A percentile compares a stretch with the other conserved stretches of the same genome.
Evolutionary conservation across 2,797 vertebrate genomes (phyloP).

Genomic region (Anisognathus igniventris): DNA sequence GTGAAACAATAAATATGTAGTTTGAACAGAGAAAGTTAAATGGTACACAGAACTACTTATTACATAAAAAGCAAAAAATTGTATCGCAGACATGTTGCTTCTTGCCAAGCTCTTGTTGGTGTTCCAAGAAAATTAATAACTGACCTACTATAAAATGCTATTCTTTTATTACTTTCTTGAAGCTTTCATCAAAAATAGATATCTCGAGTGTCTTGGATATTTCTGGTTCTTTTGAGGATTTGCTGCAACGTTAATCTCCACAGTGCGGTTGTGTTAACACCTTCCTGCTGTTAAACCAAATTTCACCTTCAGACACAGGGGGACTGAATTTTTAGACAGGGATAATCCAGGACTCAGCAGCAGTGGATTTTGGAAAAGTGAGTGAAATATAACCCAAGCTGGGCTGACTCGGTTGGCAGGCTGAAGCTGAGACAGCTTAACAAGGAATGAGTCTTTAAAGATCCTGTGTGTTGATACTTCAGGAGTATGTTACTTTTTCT

Average conservation of each 20-base stretch:
- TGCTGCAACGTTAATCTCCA: conserved; percentile 10
- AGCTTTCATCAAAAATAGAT: conserved; percentile 43
- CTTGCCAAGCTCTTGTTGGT: conserved; percentile 2
- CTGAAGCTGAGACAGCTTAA: conserved; percentile 45
- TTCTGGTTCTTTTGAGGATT: conserved; percentile 55
- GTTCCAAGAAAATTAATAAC: conserved; percentile 45
- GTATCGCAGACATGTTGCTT: not conserved
- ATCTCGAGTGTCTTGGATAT: conserved; percentile 4
- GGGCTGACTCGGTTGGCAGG: not conserved
- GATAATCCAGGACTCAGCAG: conserved; percentile 48
- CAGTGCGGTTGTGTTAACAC: conserved; percentile 19
- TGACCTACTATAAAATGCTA: not conserved
- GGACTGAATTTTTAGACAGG: conserved; percentile 42
- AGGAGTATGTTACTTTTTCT: not conserved
- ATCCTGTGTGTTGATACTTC: not conserved
- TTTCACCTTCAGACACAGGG: conserved; percentile 48
- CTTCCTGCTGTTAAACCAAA: conserved; percentile 41
- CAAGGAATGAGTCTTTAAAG: conserved; percentile 40
- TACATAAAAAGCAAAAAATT: not conserved
- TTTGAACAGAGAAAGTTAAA: not conserved
- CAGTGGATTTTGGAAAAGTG: conserved; percentile 54
- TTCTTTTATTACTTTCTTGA: conserved; percentile 13
- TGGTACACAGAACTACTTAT: not conserved
- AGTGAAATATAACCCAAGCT: conserved; percentile 56
- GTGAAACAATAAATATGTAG: not conserved